Percentiles rank a stretch among this genome's conserved stretches.
These are phyloP conservation scores for Sinotaia quadrata DNA, from an alignment of 2,888 invertebrate species.

Conservation along the genomic window DNA sequence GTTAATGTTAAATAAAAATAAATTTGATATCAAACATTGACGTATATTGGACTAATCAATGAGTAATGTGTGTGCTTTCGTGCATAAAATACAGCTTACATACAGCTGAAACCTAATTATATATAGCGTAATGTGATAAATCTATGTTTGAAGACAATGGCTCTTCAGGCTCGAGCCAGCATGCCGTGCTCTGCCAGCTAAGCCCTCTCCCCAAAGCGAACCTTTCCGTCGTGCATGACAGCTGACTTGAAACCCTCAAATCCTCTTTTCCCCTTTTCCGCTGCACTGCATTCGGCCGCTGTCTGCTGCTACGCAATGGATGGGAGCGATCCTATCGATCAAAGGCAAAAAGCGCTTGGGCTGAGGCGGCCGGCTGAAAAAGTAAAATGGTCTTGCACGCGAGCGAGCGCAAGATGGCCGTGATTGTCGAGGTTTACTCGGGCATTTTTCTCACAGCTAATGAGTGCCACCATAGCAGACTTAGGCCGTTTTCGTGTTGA, in stretches of 20 bases:
- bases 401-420: background rate
- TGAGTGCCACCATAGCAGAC: constrained; percentile 21
- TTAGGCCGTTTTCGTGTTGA: constrained; percentile 16
- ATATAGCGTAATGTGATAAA: too few species aligned
- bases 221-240: background rate
- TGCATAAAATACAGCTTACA: too few species aligned
- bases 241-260: background rate
- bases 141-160: too few species aligned
- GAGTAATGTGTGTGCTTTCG: too few species aligned
- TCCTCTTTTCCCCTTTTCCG: constrained; percentile 11
- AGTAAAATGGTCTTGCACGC: constrained; percentile 1
- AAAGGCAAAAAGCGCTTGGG: background rate
- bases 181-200: constrained; percentile 1
- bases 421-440: constrained; percentile 14
- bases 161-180: too few species aligned
- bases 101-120: too few species aligned
- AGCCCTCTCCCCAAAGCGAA: background rate
- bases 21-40: too few species aligned
- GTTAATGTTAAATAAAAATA: too few species aligned
- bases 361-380: background rate
- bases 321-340: background rate
- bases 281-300: constrained; percentile 1
- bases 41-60: too few species aligned
- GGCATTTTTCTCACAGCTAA: constrained; percentile 20
- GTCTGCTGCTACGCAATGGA: background rate